Percentiles rank a stretch among this genome's conserved stretches.
Conservation (phyloP, 2,797 vertebrate species). For the Dallia pectoralis region DNA sequence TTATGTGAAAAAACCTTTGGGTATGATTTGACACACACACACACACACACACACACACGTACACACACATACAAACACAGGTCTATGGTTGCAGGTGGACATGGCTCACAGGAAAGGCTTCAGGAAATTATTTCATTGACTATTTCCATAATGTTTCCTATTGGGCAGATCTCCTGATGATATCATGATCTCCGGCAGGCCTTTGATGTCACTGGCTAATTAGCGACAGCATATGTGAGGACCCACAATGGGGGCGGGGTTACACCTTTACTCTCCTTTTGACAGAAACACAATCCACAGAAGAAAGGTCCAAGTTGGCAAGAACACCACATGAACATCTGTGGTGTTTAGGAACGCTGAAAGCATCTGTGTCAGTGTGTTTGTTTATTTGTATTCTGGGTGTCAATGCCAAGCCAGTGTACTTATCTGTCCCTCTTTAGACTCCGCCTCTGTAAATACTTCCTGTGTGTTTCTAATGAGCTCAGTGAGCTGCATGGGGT, state of each 20-base stretch:
- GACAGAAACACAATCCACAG: too few species aligned
- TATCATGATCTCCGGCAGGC: neutral
- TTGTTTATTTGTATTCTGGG: neutral
- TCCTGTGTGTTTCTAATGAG: slow-evolving; percentile 3
- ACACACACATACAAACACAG: neutral
- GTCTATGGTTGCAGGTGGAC: neutral
- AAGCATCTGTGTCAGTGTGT: neutral
- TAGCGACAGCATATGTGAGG: neutral
- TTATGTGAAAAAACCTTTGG: too few species aligned
- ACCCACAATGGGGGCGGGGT: neutral
- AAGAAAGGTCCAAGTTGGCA: too few species aligned
- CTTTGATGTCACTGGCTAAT: slow-evolving; percentile 5
- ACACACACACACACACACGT: neutral
- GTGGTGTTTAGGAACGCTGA: neutral
- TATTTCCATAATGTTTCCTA: neutral
- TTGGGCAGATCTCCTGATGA: neutral
- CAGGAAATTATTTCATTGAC: neutral
- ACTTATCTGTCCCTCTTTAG: slow-evolving; percentile 13
- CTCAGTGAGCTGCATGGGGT: neutral
- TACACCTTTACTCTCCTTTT: too few species aligned
- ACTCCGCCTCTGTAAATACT: slow-evolving; percentile 14
- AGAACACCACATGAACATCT: too few species aligned
- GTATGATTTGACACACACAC: neutral
- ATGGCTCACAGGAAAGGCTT: neutral
- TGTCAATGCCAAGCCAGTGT: neutral